Conservation (phyloP, 2,888 invertebrate genomes). For the Beris morrisii region DNA sequence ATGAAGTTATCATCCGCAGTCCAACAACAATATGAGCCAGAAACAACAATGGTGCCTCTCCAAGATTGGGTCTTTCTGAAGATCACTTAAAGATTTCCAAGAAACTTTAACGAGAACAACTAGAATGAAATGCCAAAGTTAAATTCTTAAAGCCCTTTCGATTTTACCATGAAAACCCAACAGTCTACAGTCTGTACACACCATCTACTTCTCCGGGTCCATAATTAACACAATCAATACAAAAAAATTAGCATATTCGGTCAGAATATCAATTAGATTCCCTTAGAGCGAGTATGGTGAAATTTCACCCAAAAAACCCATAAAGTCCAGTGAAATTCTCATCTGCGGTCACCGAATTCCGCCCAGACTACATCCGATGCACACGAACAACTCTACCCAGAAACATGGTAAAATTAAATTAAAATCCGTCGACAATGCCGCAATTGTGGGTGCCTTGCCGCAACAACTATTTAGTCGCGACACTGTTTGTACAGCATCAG, state of each 20-base stretch:
- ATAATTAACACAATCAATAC: slow-evolving; percentile 34
- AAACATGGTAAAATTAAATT: slow-evolving; percentile 20
- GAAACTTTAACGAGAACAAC: too few relatives aligned
- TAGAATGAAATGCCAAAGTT: too few relatives aligned
- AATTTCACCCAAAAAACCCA: slow-evolving; percentile 1
- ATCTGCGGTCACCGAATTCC: slow-evolving; percentile 34
- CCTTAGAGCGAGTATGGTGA: slow-evolving; percentile 14
- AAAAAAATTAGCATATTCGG: slow-evolving; percentile 43
- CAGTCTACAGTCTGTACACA: too few relatives aligned
- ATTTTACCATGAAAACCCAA: too few relatives aligned
- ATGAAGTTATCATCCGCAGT: too few relatives aligned
- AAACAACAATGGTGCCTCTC: too few relatives aligned
- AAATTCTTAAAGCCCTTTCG: too few relatives aligned
- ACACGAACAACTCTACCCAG: background rate
- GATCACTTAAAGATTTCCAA: too few relatives aligned
- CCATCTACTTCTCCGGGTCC: background rate
- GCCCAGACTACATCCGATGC: slow-evolving; percentile 7
- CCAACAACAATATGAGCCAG: too few relatives aligned
- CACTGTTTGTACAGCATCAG: too few relatives aligned
- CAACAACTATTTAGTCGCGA: too few relatives aligned
- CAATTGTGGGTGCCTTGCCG: background rate
- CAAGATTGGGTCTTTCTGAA: too few relatives aligned
- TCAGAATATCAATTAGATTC: slow-evolving; percentile 42
- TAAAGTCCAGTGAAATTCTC: slow-evolving; percentile 12
- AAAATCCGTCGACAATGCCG: slow-evolving; percentile 29